Evolutionary conservation across 2,888 invertebrate species (phyloP).

Genomic region (Eumerus sabulonum): DNA sequence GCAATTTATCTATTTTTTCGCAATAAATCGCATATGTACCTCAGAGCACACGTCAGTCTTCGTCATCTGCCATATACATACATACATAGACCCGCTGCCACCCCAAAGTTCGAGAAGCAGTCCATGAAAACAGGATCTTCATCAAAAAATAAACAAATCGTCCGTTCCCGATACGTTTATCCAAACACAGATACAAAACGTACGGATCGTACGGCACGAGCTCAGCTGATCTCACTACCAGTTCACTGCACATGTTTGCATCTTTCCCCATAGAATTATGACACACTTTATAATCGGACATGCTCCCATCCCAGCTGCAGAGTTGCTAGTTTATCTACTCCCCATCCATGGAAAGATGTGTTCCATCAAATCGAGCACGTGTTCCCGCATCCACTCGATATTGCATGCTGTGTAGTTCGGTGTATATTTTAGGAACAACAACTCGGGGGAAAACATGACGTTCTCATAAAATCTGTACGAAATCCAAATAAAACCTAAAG

Average conservation of each 20-base stretch:
- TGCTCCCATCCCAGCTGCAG: no score
- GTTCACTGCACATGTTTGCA: conserved; percentile 41
- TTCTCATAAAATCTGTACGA: conserved; percentile 52
- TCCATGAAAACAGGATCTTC: not conserved
- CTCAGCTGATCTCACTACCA: conserved; percentile 19
- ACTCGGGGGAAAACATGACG: conserved; percentile 33
- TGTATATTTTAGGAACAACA: conserved; percentile 42
- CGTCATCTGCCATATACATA: no score
- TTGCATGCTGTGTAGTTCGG: conserved; percentile 29
- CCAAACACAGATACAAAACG: no score
- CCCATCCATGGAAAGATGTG: not conserved
- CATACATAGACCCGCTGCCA: conserved; percentile 17
- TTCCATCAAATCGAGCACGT: conserved; percentile 45
- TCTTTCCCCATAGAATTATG: conserved; percentile 45
- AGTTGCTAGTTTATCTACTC: no score
- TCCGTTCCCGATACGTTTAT: no score
- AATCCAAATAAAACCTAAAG: conserved; percentile 20
- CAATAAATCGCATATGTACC: no score
- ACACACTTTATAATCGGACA: conserved; percentile 58
- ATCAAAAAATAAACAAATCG: conserved; percentile 30
- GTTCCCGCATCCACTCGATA: conserved; percentile 44
- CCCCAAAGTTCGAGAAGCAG: conserved; percentile 47
- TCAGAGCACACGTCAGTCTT: no score
- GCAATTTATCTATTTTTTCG: no score
- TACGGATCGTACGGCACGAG: conserved; percentile 42